A percentile compares a stretch with the other conserved stretches of the same genome.
Evolutionary conservation across 2,888 invertebrate species (phyloP).

Genomic region (Leuctra nigra): DNA sequence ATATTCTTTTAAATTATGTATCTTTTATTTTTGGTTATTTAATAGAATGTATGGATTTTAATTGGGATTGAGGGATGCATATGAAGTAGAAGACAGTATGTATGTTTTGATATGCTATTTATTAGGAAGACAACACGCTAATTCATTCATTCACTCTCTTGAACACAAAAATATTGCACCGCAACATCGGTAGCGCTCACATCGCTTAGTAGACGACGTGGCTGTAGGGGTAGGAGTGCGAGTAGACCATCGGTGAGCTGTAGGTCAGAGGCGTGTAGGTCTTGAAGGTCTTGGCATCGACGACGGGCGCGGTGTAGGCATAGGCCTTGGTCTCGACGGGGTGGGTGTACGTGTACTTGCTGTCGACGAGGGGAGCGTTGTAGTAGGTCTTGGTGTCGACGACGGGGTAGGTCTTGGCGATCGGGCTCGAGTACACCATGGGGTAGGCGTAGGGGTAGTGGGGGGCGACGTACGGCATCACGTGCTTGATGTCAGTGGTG

Average conservation of each 20-base stretch:
- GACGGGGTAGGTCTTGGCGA: conserved; percentile 24
- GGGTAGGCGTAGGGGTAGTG: conserved; percentile 23
- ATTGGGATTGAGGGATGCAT: no score
- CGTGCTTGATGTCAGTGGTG: conserved; percentile 36
- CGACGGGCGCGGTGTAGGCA: conserved; percentile 25
- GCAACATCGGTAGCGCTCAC: conserved; percentile 6
- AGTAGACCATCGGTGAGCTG: conserved; percentile 1
- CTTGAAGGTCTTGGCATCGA: conserved; percentile 15
- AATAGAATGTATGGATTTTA: no score
- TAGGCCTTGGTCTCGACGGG: conserved; percentile 9
- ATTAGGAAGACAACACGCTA: conserved; percentile 11
- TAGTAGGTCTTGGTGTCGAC: conserved; percentile 24
- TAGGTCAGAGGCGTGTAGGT: conserved; percentile 22
- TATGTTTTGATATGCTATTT: conserved; percentile 17
- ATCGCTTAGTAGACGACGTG: conserved; percentile 21
- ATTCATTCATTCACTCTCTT: background rate
- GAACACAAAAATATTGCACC: background rate
- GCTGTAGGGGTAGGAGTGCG: conserved; percentile 21
- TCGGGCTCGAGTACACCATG: conserved; percentile 21
- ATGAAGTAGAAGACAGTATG: background rate
- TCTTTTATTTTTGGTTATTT: no score
- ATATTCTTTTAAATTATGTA: no score
- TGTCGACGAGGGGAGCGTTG: conserved; percentile 24
- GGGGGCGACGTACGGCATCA: conserved; percentile 30
- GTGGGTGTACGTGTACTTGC: conserved; percentile 7